Conservation (phyloP, 92 coral and sea anemone species). For the Metridium senile region DNA sequence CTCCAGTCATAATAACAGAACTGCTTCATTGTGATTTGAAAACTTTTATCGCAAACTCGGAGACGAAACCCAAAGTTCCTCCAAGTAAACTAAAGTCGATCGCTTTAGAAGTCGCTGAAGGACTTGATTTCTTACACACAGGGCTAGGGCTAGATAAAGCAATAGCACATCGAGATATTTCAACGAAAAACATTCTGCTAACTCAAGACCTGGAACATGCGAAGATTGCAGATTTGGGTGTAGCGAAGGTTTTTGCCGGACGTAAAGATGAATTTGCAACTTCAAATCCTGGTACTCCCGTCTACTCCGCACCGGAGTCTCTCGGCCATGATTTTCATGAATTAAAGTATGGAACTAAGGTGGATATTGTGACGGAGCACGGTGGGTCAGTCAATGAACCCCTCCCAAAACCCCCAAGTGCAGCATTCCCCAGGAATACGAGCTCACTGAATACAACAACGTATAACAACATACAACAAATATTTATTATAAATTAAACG, state of each 20-base stretch:
- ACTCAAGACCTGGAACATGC: conserved; percentile 52
- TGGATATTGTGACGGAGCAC: too few species aligned
- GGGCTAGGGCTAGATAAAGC: conserved; percentile 43
- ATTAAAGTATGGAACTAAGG: conserved; percentile 71
- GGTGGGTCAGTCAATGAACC: too few species aligned
- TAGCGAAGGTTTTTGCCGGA: conserved; percentile 68
- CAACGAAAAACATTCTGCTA: conserved; percentile 71
- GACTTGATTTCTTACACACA: conserved; percentile 73
- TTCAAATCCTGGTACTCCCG: conserved; percentile 72
- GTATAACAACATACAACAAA: too few species aligned
- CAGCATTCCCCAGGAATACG: too few species aligned
- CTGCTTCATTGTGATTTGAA: conserved; percentile 68
- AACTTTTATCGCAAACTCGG: conserved; percentile 47
- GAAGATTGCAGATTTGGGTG: conserved; percentile 83
- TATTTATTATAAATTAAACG: too few species aligned
- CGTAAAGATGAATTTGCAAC: conserved; percentile 72
- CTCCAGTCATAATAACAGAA: conserved; percentile 79
- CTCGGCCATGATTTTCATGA: conserved; percentile 12
- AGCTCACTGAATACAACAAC: too few species aligned
- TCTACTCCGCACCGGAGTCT: conserved; percentile 82
- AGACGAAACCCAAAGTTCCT: conserved; percentile 56
- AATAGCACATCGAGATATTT: conserved; percentile 76
- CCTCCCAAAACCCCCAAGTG: too few species aligned
- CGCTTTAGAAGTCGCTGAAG: conserved; percentile 62
- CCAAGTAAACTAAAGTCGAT: conserved; percentile 36